Percentiles rank a stretch among this genome's conserved stretches.
phyloP scores from a whole-genome alignment of 1,140 invertebrate species.

The Apis cerana region DNA sequence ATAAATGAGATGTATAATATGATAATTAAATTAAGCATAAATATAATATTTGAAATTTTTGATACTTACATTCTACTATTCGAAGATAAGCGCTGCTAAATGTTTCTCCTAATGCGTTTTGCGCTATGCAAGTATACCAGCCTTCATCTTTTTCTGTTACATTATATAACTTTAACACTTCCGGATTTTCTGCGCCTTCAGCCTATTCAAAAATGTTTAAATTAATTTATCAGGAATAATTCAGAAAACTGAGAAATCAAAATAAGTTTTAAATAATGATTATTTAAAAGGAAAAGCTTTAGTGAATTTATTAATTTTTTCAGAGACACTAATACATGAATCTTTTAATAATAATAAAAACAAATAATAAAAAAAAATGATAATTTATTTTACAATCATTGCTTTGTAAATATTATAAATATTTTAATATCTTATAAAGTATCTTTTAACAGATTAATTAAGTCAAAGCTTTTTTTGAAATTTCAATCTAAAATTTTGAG shows the following conservation, averaged over 20 bases:
- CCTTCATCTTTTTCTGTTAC: slow-evolving; percentile 93
- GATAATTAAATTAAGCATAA: too few species aligned
- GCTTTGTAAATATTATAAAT: too few species aligned
- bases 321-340: too few species aligned
- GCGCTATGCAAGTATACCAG: slow-evolving; percentile 95
- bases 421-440: too few species aligned
- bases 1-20: neutral
- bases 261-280: neutral
- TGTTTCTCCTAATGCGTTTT: slow-evolving; percentile 90
- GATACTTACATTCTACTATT: slow-evolving; percentile 89
- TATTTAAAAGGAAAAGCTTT: neutral
- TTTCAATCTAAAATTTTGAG: too few species aligned
- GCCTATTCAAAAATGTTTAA: slow-evolving; percentile 53
- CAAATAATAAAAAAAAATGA: too few species aligned
- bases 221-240: neutral
- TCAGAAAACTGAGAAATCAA: neutral
- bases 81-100: slow-evolving; percentile 91
- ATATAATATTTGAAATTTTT: too few species aligned
- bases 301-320: neutral
- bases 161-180: slow-evolving; percentile 89
- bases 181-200: slow-evolving; percentile 81
- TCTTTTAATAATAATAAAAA: too few species aligned
- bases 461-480: too few species aligned
- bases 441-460: too few species aligned
- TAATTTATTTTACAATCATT: too few species aligned